Evolutionary conservation across 1,140 invertebrate species (phyloP).

Genomic region (Zaprionus tsacasi): DNA sequence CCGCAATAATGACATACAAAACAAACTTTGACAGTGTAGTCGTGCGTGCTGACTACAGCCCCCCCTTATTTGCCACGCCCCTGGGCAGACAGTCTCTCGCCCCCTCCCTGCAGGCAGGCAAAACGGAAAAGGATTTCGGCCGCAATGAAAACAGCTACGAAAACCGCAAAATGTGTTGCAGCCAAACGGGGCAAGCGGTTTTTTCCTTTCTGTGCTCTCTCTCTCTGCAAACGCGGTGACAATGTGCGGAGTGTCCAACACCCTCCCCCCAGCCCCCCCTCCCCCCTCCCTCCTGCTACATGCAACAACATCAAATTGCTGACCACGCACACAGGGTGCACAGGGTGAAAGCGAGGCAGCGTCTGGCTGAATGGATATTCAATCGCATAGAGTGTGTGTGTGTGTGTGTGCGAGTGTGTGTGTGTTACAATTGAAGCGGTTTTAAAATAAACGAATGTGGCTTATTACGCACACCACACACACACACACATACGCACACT

Average conservation of each 20-base stretch:
- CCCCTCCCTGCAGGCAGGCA: background rate
- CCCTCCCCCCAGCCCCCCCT: background rate
- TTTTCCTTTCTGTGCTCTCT: slow-evolving; percentile 12
- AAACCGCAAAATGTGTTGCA: slow-evolving; percentile 72
- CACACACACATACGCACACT: slow-evolving; percentile 7
- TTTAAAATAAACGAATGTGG: slow-evolving; percentile 80
- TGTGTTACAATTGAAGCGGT: slow-evolving; percentile 77
- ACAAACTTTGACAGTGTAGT: slow-evolving; percentile 80
- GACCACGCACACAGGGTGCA: slow-evolving; percentile 51
- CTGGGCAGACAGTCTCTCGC: background rate
- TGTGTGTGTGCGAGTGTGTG: slow-evolving; percentile 57
- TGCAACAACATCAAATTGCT: slow-evolving; percentile 70
- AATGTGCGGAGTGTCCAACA: slow-evolving; percentile 11
- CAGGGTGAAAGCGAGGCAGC: background rate
- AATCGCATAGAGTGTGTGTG: slow-evolving; percentile 66
- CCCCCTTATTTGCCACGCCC: slow-evolving; percentile 2
- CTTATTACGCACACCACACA: slow-evolving; percentile 65
- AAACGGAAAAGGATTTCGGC: slow-evolving; percentile 76
- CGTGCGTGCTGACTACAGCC: slow-evolving; percentile 56
- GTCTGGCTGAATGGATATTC: slow-evolving; percentile 64
- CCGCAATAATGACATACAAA: slow-evolving; percentile 80
- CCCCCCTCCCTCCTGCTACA: slow-evolving; percentile 37
- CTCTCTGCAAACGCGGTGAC: slow-evolving; percentile 26
- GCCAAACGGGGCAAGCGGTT: slow-evolving; percentile 5
- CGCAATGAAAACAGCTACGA: slow-evolving; percentile 80